Conservation (phyloP, 2,888 invertebrate species). For the Priapulus caudatus region DNA sequence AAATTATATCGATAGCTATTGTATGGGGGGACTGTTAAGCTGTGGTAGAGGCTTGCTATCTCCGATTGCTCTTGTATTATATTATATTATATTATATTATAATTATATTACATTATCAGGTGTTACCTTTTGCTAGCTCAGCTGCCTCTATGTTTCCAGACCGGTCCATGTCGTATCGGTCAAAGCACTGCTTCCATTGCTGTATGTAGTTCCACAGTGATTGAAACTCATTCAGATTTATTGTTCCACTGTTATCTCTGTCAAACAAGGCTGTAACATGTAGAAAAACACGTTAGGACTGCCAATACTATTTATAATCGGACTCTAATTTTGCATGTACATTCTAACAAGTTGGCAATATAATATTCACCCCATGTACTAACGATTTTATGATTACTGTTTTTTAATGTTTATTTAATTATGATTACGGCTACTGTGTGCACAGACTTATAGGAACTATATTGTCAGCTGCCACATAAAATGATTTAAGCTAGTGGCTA, state of each 20-base stretch:
- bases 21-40: too few relatives aligned
- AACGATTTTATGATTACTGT: too few relatives aligned
- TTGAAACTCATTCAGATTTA: slow-evolving; percentile 70
- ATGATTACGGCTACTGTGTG: too few relatives aligned
- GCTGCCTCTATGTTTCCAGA: slow-evolving; percentile 69
- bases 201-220: slow-evolving; percentile 74
- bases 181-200: slow-evolving; percentile 66
- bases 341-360: background rate
- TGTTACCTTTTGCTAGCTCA: slow-evolving; percentile 60
- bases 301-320: background rate
- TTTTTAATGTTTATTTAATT: too few relatives aligned
- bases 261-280: slow-evolving; percentile 71
- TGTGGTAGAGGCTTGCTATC: too few relatives aligned
- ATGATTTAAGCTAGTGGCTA: too few relatives aligned
- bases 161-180: slow-evolving; percentile 68
- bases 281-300: background rate
- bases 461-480: too few relatives aligned
- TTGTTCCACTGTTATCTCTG: slow-evolving; percentile 65
- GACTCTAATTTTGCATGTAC: slow-evolving; percentile 8
- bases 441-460: too few relatives aligned
- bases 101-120: background rate
- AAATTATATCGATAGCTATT: too few relatives aligned
- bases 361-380: too few relatives aligned
- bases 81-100: too few relatives aligned
- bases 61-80: too few relatives aligned